Evolutionary conservation across 2,113 vertebrate species (phyloP), one percentile per base, ranked within the genome.

Genomic region (Chrysochloris asiatica): DNA sequence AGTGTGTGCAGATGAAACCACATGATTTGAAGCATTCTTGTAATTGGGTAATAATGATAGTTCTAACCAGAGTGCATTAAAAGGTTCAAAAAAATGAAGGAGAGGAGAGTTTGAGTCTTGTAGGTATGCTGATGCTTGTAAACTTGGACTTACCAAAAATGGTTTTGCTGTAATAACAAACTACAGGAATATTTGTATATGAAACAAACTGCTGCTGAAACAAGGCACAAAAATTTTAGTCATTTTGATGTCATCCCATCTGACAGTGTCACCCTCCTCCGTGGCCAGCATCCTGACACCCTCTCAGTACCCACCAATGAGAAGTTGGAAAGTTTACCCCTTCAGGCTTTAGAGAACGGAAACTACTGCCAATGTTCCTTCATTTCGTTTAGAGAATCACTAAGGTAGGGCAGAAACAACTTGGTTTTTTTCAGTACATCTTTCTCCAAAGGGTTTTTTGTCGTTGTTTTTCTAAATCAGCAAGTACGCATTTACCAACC

Each of bases 311-410:
- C 73, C 41, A 11, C 38, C 0, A 1, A 8, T 4, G 73, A 38
- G 8, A 0, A 10, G 47, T 75, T 6, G 65, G 69, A 67, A 91
- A 48, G 43, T 30, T 47, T 59, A 16, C 10, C 50, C 45, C 65
- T 1, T 82, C 48, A 8, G 2, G 19, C 22, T 63, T 67, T 21
- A 12, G 36, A 3, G 43, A 36, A 36, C 0, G 43, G 12, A 33
- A 81, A 83, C 45, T 45, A 47, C 59, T 79, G 45, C 81, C 89
- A 91, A 90, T 90, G 91, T 81, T 59, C 56, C 95, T 77, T 72
- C 89, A 4, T 86, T 92, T 94, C 83, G 87, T 48, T 89, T 54
- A 86, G 80, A 92, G 52, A 95, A 94, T 73, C 59, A 50, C 50
- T 0, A 16, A 69, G 33, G 3, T 12, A 65, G n/a, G 3, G 87